Evolutionary conservation across 2,113 vertebrate genomes (phyloP), one percentile per base, ranked within the genome.

Genomic region (Stigmatopora argus): DNA sequence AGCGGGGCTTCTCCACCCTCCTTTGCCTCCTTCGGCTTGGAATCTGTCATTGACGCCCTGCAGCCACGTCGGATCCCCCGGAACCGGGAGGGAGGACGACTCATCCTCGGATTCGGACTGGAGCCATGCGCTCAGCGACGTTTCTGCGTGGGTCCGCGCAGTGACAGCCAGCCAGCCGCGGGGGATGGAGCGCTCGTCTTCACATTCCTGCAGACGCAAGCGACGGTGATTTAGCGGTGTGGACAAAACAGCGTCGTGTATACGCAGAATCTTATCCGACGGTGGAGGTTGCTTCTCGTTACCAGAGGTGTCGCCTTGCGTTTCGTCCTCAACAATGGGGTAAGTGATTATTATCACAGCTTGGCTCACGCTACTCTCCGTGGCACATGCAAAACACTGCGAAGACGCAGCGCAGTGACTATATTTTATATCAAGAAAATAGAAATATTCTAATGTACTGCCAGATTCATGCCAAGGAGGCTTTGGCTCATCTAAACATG

Each of bases 271-370:
- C 51, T 77, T 67, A 64, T 65, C 74, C 77, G 60, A 45, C 77
- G 60, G 21, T 12, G 67, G 19, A 81, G 34, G 80, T 51, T 59
- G 58, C 52, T 65, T 74, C 74, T 79, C 65, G 60, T 71, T 76
- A 49, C 66, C 70, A 64, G 41, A 19, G 60, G 56, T 46, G 70
- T 79, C 79, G 72, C 66, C 73, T 61, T 69, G 62, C 61, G 75
- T 83, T 51, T 71, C 78, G 44, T 21, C 82, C 79, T 79, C 80
- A 79, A 79, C 79, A 84, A 89, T 89, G 88, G 88, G 88, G 88
- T 89, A 82, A 87, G 88, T 87, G 59, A 64, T 78, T 74, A 73
- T 57, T 3, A 60, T 60, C 35, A 12, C 18, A 19, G 57, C 17
- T 59, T 41, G 34, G 34, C 15, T 60, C 35, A 60, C 56, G 35